Percentiles rank a stretch among this genome's conserved stretches.
phyloP scores from a whole-genome alignment of 2,888 invertebrate species.

The Drosophila dives region DNA sequence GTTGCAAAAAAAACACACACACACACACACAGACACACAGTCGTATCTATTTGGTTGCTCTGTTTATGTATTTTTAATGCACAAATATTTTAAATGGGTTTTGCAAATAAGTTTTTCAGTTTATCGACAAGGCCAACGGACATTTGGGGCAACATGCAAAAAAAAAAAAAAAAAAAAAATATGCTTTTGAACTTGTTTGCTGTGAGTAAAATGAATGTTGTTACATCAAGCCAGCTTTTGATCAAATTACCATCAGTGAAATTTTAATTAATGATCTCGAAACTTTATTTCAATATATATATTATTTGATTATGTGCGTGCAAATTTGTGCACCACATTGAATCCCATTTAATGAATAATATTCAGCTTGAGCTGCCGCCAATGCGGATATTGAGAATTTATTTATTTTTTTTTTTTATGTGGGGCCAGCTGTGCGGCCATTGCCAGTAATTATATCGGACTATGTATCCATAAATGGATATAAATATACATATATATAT shows the following conservation, averaged over 20 bases:
- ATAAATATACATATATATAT: background rate
- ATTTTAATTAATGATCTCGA: constrained; percentile 13
- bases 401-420: too few species aligned
- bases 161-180: background rate
- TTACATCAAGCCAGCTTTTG: background rate
- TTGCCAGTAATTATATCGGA: constrained; percentile 34
- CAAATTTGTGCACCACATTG: background rate
- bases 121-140: background rate
- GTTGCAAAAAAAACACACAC: constrained; percentile 20
- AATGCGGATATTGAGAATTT: constrained; percentile 51
- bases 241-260: background rate
- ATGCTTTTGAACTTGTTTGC: background rate
- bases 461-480: constrained; percentile 6
- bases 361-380: constrained; percentile 57
- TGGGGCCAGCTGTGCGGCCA: constrained; percentile 20
- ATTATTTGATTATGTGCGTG: constrained; percentile 15
- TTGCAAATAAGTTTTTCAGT: constrained; percentile 36
- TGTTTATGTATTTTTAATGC: constrained; percentile 55
- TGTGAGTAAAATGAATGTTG: background rate
- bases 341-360: constrained; percentile 53
- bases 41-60: constrained; percentile 25
- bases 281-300: constrained; percentile 17
- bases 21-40: constrained; percentile 16
- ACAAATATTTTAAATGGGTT: constrained; percentile 63
- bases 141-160: background rate